Evolutionary conservation across 2,797 vertebrate genomes (phyloP).

Genomic region (Petrocephalus schoutedeni): DNA sequence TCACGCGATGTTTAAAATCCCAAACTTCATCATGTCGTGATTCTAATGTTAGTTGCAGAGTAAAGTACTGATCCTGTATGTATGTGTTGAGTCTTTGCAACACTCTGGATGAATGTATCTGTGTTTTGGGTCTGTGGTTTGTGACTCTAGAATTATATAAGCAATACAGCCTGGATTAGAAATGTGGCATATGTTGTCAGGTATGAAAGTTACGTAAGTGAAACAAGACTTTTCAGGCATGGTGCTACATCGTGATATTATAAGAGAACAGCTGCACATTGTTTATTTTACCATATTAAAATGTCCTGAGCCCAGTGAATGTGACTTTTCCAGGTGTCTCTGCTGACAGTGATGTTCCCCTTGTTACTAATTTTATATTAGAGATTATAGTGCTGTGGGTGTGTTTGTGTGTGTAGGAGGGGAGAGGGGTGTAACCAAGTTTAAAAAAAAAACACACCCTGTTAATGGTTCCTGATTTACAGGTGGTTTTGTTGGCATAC

Average conservation of each 20-base stretch:
- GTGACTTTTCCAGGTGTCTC: neutral
- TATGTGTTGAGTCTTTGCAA: slow-evolving; percentile 6
- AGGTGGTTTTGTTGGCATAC: neutral
- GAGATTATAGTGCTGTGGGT: neutral
- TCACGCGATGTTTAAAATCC: neutral
- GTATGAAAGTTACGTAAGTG: neutral
- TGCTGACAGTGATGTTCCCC: neutral
- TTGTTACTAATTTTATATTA: neutral
- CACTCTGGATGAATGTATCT: neutral
- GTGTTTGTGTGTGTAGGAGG: neutral
- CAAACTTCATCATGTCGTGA: neutral
- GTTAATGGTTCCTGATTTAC: neutral
- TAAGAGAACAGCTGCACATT: neutral
- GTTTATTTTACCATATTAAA: neutral
- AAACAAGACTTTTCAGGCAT: neutral
- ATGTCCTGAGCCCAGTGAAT: neutral
- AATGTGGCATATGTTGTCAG: neutral
- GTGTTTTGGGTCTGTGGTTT: neutral
- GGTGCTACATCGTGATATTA: neutral
- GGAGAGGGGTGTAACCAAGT: neutral
- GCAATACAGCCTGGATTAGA: neutral
- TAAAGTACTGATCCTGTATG: neutral
- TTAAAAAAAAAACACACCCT: neutral
- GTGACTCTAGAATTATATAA: neutral
- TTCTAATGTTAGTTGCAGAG: neutral